Evolutionary conservation across 2,888 invertebrate genomes (phyloP), one percentile per base, ranked within the genome.

Genomic region (Scaptomyza flava): DNA sequence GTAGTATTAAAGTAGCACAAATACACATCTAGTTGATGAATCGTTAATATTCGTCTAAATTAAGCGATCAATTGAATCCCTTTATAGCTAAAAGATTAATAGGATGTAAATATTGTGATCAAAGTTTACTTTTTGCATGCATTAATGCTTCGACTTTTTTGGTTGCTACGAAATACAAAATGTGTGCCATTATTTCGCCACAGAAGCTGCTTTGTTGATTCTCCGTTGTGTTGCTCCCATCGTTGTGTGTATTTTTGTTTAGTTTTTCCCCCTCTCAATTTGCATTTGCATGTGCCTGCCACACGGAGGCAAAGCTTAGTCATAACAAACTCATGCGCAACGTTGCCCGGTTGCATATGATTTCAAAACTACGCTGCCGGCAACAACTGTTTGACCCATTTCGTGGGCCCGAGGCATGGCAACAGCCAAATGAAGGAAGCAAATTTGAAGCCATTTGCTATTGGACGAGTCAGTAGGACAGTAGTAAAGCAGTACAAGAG

Each of bases 331-430:
- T 59, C 48, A 68, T 36, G 56, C 75, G 66, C 43, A 59, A 63
- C 62, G 60, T 75, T 72, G 59, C 71, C 56, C 73, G 60, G 78
- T 34, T 78, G 68, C 73, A 77, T 69, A 43, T 46, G 50, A 58
- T 57, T 69, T 60, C 50, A 47, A 68, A 48, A 64, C 41, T 56
- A 56, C 43, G 52, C 61, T 53, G 69, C n/a, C 9, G 23, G 60
- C 60, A 42, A 58, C 45, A 46, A 72, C 38, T 50, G 58, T 73
- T 72, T 87, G 85, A 82, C 81, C 82, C 50, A 82, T 71, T 79
- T 86, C 17, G 53, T 30, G 50, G 33, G 8, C 6, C 17, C 36
- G 17, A 34, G 23, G 41, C 72, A 56, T 62, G 68, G 54, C 61
- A 67, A 73, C 74, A 47, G 60, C 12, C 48, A 59, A 41, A 63